Conservation (phyloP, 2,888 invertebrate species). For the Microplitis manilae region DNA sequence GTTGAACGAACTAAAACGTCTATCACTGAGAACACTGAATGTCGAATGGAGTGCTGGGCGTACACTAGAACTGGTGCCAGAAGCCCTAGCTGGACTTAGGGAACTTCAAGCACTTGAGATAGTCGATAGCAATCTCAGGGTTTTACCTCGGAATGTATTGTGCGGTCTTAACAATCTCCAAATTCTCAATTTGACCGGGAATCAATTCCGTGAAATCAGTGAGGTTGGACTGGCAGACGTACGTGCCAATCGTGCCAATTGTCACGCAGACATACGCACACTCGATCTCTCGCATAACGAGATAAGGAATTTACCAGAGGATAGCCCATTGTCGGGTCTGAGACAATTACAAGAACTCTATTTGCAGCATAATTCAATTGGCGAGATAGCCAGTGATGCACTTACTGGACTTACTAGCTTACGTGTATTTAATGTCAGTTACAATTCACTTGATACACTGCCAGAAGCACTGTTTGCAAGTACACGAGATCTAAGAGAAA, state of each 20-base stretch:
- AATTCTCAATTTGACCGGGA: constrained; percentile 87
- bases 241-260: constrained; percentile 72
- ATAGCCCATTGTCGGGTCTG: constrained; percentile 83
- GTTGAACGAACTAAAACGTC: constrained; percentile 82
- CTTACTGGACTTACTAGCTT: constrained; percentile 85
- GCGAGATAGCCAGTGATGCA: constrained; percentile 84
- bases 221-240: constrained; percentile 79
- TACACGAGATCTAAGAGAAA: constrained; percentile 85
- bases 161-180: constrained; percentile 86
- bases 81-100: constrained; percentile 83
- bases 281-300: constrained; percentile 88
- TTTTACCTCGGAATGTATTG: constrained; percentile 84
- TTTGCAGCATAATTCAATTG: constrained; percentile 87
- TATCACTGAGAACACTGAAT: constrained; percentile 86
- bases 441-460: constrained; percentile 85
- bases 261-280: constrained; percentile 78
- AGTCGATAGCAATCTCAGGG: constrained; percentile 87
- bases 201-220: constrained; percentile 85
- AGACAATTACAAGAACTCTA: constrained; percentile 85
- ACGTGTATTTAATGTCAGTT: constrained; percentile 87
- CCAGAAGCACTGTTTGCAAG: constrained; percentile 88
- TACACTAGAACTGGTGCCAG: constrained; percentile 81
- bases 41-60: constrained; percentile 84
- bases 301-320: constrained; percentile 81
- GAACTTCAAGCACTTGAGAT: constrained; percentile 86